Base-by-base conservation (phyloP, 2,888 invertebrate species). In the Diabrotica balteata region DNA sequence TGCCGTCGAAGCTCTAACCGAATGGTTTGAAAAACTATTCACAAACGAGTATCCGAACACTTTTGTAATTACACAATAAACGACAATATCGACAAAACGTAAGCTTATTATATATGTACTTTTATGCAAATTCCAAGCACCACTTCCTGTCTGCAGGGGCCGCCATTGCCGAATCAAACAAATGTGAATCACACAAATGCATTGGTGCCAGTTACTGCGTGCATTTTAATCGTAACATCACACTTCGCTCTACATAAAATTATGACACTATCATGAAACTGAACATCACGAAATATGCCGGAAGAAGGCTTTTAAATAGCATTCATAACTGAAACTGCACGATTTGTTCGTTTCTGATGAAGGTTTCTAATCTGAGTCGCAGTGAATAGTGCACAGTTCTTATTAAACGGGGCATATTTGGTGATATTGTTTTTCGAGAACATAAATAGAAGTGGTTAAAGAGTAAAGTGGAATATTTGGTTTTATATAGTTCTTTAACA, bases 121-220 rank as follows among this genome's bases (percentile, higher is more conserved):
- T 2, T 32, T 32, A 32, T 32, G 32, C 32, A 32, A 32, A 32
- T 32, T 32, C 32, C 32, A 32, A 32, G 32, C 32, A 32, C 32
- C 32, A 32, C 32, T 32, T 32, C 50, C 42, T 49, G 7, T 49
- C 49, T 10, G n/a, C 9, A 59, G 10, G 52, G n/a, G 7, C 62
- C 62, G 62, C 54, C 49, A 54, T 62, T 62, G 62, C 10, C 47
- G 22, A 47, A 42, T 46, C 43, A 7, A 51, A 46, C 7, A n/a
- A 5, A 60, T 51, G 47, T 49, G 47, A 43, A 50, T 10, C 11
- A 7, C 10, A 7, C 10, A 42, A 57, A 47, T 57, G 55, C 22
- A 22, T 61, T 75, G 79, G 80, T 80, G 76, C 80, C 80, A 80
- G 80, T 79, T 79, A 78, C 78, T 67, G 73, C 72, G 75, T 73